phyloP scores from a whole-genome alignment of 2,113 vertebrate genomes.

The Halichoerus grypus region DNA sequence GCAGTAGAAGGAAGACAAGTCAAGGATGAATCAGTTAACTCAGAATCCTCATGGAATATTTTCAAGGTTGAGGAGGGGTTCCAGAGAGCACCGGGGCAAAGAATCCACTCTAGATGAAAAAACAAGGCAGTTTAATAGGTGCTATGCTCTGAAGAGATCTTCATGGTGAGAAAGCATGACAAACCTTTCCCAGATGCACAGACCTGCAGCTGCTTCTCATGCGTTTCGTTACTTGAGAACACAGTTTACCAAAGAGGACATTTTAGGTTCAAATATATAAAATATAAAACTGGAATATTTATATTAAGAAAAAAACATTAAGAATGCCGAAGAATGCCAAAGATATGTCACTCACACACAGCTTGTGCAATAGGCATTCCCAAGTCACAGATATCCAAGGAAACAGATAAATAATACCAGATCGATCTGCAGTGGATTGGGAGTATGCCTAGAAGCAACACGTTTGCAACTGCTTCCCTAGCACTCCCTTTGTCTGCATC shows the following conservation, averaged over 20 bases:
- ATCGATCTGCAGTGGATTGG: not conserved
- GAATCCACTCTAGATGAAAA: not conserved
- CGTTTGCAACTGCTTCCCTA: not conserved
- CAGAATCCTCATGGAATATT: not conserved
- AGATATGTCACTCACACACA: constrained; percentile 83
- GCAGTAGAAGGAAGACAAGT: not conserved
- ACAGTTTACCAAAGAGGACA: constrained; percentile 83
- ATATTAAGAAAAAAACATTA: constrained; percentile 73
- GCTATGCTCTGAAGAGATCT: constrained; percentile 62
- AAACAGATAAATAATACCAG: constrained; percentile 84
- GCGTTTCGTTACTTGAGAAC: constrained; percentile 84
- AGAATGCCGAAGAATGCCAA: constrained; percentile 78
- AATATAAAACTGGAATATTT: constrained; percentile 81
- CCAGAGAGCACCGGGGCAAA: not conserved
- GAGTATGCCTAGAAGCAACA: not conserved
- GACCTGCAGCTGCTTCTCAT: constrained; percentile 72
- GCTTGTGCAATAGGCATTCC: not conserved
- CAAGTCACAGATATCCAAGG: constrained; percentile 55
- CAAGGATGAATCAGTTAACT: not conserved
- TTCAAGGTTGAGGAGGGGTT: not conserved
- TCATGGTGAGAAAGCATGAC: constrained; percentile 77
- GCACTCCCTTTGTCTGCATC: not conserved
- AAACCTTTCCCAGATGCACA: constrained; percentile 56
- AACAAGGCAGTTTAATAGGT: constrained; percentile 76
- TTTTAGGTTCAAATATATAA: constrained; percentile 84